Evolutionary conservation across 2,888 invertebrate species (phyloP).

Genomic region (Reticulitermes lucifugus): DNA sequence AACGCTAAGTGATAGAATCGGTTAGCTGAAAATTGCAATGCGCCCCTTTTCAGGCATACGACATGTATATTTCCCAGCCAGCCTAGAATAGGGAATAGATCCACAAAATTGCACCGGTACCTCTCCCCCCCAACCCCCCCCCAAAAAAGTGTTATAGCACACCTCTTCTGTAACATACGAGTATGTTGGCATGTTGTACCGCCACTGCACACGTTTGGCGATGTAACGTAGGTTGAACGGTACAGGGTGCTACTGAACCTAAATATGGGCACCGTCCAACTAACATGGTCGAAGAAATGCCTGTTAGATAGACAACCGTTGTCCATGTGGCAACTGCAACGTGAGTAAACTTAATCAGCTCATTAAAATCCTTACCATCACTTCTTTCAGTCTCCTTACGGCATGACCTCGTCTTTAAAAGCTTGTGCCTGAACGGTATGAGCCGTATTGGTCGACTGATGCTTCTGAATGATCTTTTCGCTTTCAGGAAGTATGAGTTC

Average conservation of each 20-base stretch:
- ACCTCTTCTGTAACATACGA: too few species aligned
- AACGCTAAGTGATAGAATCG: too few species aligned
- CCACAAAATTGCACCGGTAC: too few species aligned
- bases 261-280: conserved; percentile 11
- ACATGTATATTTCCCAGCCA: too few species aligned
- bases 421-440: background rate
- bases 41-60: too few species aligned
- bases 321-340: background rate
- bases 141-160: too few species aligned
- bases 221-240: background rate
- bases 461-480: background rate
- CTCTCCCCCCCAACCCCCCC: too few species aligned
- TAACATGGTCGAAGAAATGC: background rate
- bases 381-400: background rate
- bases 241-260: background rate
- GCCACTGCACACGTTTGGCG: background rate
- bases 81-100: too few species aligned
- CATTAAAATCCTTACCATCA: background rate
- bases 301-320: background rate
- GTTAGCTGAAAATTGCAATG: too few species aligned
- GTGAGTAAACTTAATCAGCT: background rate
- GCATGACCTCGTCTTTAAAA: background rate
- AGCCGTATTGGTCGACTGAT: background rate
- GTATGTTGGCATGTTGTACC: background rate
- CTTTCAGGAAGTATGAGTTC: too few species aligned